These are phyloP conservation scores for Callaeas wilsoni DNA, from an alignment of 2,113 vertebrate genomes.

Conservation along the genomic window DNA sequence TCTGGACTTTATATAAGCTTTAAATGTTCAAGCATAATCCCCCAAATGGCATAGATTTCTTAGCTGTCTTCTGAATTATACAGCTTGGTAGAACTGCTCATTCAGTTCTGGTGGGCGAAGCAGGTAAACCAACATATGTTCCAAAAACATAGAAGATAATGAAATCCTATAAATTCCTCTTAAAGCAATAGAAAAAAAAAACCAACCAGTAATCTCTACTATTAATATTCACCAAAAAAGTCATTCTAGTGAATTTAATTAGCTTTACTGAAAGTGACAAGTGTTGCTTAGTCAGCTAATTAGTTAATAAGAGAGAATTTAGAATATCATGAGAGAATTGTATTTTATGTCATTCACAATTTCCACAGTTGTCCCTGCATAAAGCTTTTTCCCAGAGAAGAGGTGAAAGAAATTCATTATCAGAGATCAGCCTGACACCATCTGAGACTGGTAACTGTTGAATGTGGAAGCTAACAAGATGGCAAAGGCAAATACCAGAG, in stretches of 20 bases:
- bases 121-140: not conserved
- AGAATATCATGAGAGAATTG: not conserved
- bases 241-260: not conserved
- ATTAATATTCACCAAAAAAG: not conserved
- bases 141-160: not conserved
- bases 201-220: accelerated
- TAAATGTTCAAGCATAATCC: not conserved
- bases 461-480: not conserved
- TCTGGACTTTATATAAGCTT: not conserved
- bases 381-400: not conserved
- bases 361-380: not conserved
- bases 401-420: not conserved
- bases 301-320: not conserved
- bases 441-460: not conserved
- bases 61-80: not conserved
- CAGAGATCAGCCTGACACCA: not conserved
- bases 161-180: not conserved
- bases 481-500: not conserved
- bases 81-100: not conserved
- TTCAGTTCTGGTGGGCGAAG: not conserved
- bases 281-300: not conserved
- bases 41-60: not conserved
- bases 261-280: not conserved
- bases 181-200: not conserved
- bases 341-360: not conserved